Base-by-base conservation (phyloP, 1,140 invertebrate species). In the Drosophila paulistorum region DNA sequence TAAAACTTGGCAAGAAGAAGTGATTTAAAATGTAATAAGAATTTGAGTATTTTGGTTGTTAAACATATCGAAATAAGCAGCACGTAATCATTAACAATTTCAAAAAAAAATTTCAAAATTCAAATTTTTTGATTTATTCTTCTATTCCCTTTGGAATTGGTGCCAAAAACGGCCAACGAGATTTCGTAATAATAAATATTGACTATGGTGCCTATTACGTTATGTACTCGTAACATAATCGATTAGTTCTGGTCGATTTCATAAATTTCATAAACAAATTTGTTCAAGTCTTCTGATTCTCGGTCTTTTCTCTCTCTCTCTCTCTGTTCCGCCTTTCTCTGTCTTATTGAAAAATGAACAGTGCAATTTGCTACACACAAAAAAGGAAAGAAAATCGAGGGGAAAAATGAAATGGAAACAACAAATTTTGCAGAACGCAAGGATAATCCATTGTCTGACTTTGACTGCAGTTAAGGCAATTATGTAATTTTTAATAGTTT, bases 401-500 rank as follows among this genome's bases (percentile, higher is more conserved):
- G 39, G 17, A 23, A 51, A 51, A 51, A 51, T 51, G 17, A 42
- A 23, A 54, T 59, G 41, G 37, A 73, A 60, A 61, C 23, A 70
- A 45, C 68, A 64, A 48, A 54, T 17, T 20, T 33, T 4, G 33
- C 30, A 30, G 58, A 48, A 61, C 54, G 20, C 65, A 69, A 66
- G 42, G 35, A 68, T 65, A 66, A 65, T 68, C 71, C 66, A 65
- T 83, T 84, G 73, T 66, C 48, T 68, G 65, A 41, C 54, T 77
- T 60, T 57, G 54, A 81, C 71, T 79, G 81, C 82, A 85, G 68
- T 76, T 86, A 66, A 85, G 35, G 78, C 82, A 85, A 85, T 85
- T 85, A 79, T 86, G 82, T 85, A 82, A 85, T 85, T 86, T 85
- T 85, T 86, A 85, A 85, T 86, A 82, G 82, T 75, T 83, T 65